A percentile compares a stretch with the other conserved stretches of the same genome.
Evolutionary conservation across 2,888 invertebrate species (phyloP).

Genomic region (Pollenia amentaria): DNA sequence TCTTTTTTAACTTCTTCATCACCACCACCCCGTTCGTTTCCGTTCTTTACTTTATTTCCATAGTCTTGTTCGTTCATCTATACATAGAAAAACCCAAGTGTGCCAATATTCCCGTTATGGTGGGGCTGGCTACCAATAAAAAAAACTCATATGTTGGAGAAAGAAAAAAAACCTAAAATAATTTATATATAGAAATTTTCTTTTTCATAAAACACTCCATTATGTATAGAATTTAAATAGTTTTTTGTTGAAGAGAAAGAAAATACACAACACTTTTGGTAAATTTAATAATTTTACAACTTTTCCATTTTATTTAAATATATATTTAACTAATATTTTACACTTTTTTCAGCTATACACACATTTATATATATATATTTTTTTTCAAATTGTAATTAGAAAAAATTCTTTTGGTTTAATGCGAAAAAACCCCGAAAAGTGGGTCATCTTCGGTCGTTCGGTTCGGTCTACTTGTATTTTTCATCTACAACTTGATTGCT

Average conservation of each 20-base stretch:
- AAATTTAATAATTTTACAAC: constrained; percentile 36
- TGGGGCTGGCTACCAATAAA: constrained; percentile 53
- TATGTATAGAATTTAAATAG: constrained; percentile 20
- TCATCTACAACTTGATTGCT: constrained; percentile 73
- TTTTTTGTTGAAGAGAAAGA: constrained; percentile 8
- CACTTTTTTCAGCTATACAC: constrained; percentile 72
- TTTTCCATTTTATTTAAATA: constrained; percentile 44
- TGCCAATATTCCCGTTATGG: constrained; percentile 73
- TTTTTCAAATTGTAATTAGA: constrained; percentile 77
- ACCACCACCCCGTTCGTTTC: constrained; percentile 54
- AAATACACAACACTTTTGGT: constrained; percentile 33
- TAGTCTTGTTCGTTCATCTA: constrained; percentile 63
- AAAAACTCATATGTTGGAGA: constrained; percentile 59
- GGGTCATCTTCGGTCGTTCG: constrained; percentile 83
- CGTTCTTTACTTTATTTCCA: constrained; percentile 52
- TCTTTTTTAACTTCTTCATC: constrained; percentile 15
- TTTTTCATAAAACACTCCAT: constrained; percentile 27
- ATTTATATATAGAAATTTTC: constrained; percentile 55
- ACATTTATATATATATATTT: constrained; percentile 70
- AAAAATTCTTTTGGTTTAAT: constrained; percentile 81
- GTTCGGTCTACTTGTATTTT: constrained; percentile 80
- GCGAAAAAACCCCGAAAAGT: constrained; percentile 83
- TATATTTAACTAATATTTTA: constrained; percentile 47
- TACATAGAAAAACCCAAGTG: constrained; percentile 70
- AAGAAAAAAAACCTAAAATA: constrained; percentile 46